Evolutionary conservation across 2,797 vertebrate genomes (phyloP), one percentile per base, ranked within the genome.

Genomic region (Diceros bicornis): DNA sequence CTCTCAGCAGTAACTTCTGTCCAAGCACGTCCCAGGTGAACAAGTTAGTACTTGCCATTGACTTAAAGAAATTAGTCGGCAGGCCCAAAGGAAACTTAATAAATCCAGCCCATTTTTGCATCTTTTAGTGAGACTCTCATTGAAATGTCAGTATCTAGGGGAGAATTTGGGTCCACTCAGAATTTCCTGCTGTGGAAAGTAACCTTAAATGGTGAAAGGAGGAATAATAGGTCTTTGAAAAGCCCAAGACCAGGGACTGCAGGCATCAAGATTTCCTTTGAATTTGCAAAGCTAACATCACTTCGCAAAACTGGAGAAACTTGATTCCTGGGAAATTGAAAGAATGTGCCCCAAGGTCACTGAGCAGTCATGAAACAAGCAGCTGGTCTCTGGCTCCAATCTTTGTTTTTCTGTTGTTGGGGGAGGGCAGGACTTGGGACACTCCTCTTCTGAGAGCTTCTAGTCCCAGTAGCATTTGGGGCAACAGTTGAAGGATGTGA

Each of bases 241-340:
- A 90, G 23, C 27, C 64, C 32, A 47, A 72, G 85, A 47, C 11
- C 21, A 88, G 55, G 27, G 37, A 62, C n/a, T 64, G 6, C 29
- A 55, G 62, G 18, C 27, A 83, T 69, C 18, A 44, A 91, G 68
- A 61, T 75, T 85, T 71, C 69, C 72, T 94, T 91, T 93, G 68
- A 91, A 77, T 95, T 86, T 92, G 71, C 68, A 94, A 96, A 96
- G 68, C 29, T 59, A 55, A 37, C 18, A 37, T 47, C 57, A 62
- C 62, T 94, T 90, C 37, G 78, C 17, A 62, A 78, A 96, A 96
- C 57, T 69, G 2, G 41, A 94, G 72, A 82, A 82, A 92, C 50
- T 78, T 62, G 66, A 96, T 94, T 93, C 79, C 55, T 72, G 72
- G 68, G 47, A 92, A 94, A 72, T 37, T 75, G 61, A 92, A 97